Evolutionary conservation across 2,888 invertebrate species (phyloP).

Genomic region (Trachelus tabidus): DNA sequence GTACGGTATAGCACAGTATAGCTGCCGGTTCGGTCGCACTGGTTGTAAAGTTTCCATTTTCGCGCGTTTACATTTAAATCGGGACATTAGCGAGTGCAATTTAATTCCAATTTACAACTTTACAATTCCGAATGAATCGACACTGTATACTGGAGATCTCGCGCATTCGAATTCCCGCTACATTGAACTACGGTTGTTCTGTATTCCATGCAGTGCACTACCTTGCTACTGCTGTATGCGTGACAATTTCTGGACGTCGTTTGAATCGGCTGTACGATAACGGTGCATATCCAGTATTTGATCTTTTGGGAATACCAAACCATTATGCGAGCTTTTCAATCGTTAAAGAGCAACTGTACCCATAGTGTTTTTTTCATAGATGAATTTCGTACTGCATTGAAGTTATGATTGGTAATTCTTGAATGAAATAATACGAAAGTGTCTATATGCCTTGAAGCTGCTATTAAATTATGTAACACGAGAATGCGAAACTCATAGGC

Average conservation of each 20-base stretch:
- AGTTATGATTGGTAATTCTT: neutral
- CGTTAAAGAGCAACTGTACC: neutral
- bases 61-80: conserved; percentile 53
- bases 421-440: neutral
- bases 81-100: conserved; percentile 50
- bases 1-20: no score
- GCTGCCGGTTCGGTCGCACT: neutral
- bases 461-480: neutral
- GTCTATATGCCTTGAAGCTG: neutral
- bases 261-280: neutral
- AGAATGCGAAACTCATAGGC: neutral
- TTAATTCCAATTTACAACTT: conserved; percentile 51
- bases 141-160: conserved; percentile 10
- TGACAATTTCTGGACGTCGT: neutral
- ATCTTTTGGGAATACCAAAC: neutral
- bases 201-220: neutral
- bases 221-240: neutral
- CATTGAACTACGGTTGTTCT: neutral
- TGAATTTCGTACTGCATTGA: neutral
- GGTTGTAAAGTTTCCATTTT: conserved; percentile 39
- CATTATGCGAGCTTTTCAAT: neutral
- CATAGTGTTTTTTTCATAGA: neutral
- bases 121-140: conserved; percentile 39
- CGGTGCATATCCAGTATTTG: neutral
- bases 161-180: neutral